Percentiles rank a stretch among this genome's conserved stretches.
These are phyloP conservation scores for Abrostola triplasia DNA, from an alignment of 2,888 invertebrate species.

Conservation along the genomic window DNA sequence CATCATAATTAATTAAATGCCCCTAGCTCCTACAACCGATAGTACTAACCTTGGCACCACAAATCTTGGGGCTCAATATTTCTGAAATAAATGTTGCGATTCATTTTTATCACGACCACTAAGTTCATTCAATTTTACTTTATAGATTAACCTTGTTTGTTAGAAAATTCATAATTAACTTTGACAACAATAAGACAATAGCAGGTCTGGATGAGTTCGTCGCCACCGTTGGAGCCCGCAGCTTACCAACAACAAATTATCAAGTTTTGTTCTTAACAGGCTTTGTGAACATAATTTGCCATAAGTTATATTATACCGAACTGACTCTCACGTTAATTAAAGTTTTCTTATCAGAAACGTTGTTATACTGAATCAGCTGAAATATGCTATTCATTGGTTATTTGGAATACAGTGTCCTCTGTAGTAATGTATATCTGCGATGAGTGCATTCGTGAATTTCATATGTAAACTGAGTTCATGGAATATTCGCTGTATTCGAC, in stretches of 20 bases:
- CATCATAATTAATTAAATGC: too few species aligned
- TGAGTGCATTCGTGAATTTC: too few species aligned
- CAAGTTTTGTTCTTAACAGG: conserved; percentile 26
- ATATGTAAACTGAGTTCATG: too few species aligned
- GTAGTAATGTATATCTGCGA: too few species aligned
- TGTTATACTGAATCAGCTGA: too few species aligned
- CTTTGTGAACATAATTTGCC: conserved; percentile 17
- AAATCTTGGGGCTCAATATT: too few species aligned
- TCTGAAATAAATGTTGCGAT: neutral
- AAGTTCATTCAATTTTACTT: conserved; percentile 26
- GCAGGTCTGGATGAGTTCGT: conserved; percentile 18
- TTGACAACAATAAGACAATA: conserved; percentile 47
- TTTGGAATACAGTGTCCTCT: too few species aligned
- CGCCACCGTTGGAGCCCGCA: conserved; percentile 16
- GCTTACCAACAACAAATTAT: conserved; percentile 38
- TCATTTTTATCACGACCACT: conserved; percentile 10
- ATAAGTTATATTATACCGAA: neutral
- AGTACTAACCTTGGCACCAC: too few species aligned
- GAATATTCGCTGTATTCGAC: too few species aligned
- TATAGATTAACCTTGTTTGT: conserved; percentile 36
- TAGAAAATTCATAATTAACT: conserved; percentile 52
- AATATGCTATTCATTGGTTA: too few species aligned
- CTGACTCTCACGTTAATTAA: conserved; percentile 2
- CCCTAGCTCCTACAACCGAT: too few species aligned
- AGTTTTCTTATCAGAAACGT: neutral